Percentiles rank a stretch among this genome's conserved stretches.
Evolutionary conservation across 2,797 vertebrate species (phyloP).

Genomic region (Balearica regulorum): DNA sequence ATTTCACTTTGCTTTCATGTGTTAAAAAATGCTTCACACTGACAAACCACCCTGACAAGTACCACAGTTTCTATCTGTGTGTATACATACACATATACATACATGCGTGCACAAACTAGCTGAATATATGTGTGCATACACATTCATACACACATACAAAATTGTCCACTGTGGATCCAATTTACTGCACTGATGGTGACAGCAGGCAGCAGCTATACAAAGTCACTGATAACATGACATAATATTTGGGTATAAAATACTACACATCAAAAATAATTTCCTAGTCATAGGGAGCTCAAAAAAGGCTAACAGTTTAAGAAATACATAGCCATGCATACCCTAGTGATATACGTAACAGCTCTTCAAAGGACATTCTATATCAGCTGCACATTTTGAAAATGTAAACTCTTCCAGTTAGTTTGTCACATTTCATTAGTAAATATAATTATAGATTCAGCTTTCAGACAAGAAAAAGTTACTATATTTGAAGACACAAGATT

Average conservation of each 20-base stretch:
- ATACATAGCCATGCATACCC: neutral
- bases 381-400: neutral
- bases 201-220: neutral
- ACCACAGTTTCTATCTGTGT: neutral
- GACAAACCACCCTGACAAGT: neutral
- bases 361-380: neutral
- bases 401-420: neutral
- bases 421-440: neutral
- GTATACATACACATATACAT: neutral
- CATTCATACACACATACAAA: neutral
- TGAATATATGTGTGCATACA: neutral
- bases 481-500: neutral
- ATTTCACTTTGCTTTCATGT: neutral
- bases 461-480: neutral
- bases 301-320: neutral
- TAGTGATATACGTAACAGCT: neutral
- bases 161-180: neutral
- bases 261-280: neutral
- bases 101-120: neutral
- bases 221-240: neutral
- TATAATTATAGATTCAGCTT: neutral
- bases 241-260: neutral
- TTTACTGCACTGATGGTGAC: neutral
- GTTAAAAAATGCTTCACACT: neutral
- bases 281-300: neutral